Conservation (phyloP, 2,797 vertebrate species). For the Nasua narica region DNA sequence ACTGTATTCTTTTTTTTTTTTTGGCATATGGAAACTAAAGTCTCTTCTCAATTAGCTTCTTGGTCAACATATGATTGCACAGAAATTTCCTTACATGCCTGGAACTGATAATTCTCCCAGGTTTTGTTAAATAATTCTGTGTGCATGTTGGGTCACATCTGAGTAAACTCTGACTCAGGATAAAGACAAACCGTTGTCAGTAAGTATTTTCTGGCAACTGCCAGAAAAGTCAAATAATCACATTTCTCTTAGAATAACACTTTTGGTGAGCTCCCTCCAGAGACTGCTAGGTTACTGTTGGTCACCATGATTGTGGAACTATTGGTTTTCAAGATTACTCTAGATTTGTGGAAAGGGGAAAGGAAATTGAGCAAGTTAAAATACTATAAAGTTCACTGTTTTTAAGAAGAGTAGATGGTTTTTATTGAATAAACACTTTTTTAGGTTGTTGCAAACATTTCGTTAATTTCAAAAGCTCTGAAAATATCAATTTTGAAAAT, state of each 20-base stretch:
- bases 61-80: neutral
- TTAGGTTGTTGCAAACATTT: neutral
- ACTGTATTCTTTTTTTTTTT: neutral
- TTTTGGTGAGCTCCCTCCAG: neutral
- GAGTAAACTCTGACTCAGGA: neutral
- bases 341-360: neutral
- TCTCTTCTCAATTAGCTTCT: neutral
- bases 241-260: neutral
- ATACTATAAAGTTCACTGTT: neutral
- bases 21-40: neutral
- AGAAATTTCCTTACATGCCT: neutral
- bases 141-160: no score
- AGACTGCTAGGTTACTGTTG: neutral
- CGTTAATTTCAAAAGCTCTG: neutral
- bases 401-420: neutral
- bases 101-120: neutral
- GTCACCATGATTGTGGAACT: no score
- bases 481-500: neutral
- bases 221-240: neutral
- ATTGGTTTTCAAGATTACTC: neutral
- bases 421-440: neutral
- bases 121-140: neutral
- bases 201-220: neutral
- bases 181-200: neutral
- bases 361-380: neutral